Base-by-base conservation (phyloP, 2,888 invertebrate genomes). In the Erpobdella octoculata region DNA sequence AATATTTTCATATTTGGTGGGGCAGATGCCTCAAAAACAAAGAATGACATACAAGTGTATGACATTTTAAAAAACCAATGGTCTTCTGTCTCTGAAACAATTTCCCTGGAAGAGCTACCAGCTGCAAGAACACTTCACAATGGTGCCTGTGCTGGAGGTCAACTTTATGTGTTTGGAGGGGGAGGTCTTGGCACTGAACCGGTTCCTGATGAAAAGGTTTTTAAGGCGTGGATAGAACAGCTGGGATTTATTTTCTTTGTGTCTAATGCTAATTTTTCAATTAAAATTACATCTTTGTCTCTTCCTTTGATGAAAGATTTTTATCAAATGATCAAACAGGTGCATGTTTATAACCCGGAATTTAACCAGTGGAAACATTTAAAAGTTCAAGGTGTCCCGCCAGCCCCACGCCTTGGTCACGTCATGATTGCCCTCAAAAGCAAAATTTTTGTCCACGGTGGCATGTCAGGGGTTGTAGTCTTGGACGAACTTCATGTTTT, bases 381-480 rank as follows among this genome's bases (percentile, higher is more conserved):
- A 5, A 75, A 76, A 46, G 73, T 79, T 6, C 74, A 76, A 48
- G 82, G 82, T 2, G 78, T 80, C 65, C 75, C 80, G 0, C 83
- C 83, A 5, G 80, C 81, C 71, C 80, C 81, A 1, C 76, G 83
- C 9, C 82, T 82, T 74, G 83, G 83, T 64, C 83, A 83, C 76
- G 74, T 79, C 28, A 79, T 82, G 78, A 78, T 79, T 70, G 77
- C 78, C 9, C 71, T 78, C 35, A 78, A 78, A 25, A 78, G 78
- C 73, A 78, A 78, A 70, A 74, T 83, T 28, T 80, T 77, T 71
- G 72, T 83, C 36, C 82, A 82, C 74, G 83, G 82, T 18, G 83
- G 83, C 21, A 81, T 83, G 75, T 38, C 72, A 25, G 80, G 80
- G 4, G 75, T 78, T 28, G 79, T 78, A 6, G 81, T 83, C 74